A percentile compares a stretch with the other conserved stretches of the same genome.
Conservation (phyloP, 2,113 vertebrate genomes). For the Hippopotamus amphibius region DNA sequence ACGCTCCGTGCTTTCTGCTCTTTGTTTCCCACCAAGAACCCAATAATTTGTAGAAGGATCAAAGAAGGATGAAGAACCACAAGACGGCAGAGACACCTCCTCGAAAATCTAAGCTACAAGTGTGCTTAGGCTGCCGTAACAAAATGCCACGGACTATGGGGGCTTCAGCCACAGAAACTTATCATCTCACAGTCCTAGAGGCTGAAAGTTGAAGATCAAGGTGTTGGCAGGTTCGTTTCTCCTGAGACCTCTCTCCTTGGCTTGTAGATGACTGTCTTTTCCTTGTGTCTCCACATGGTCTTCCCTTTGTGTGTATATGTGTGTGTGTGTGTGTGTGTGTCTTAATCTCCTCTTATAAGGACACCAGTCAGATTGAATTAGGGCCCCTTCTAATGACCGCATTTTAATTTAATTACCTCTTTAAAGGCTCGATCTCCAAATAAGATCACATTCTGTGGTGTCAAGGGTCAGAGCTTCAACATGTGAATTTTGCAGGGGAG, state of each 20-base stretch:
- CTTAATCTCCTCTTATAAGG: background rate
- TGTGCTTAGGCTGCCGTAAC: background rate
- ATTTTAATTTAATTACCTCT: background rate
- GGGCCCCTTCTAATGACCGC: background rate
- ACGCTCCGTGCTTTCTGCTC: background rate
- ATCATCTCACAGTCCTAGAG: background rate
- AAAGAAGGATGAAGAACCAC: background rate
- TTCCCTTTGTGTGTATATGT: background rate
- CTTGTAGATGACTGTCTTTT: accelerated
- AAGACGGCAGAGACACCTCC: background rate
- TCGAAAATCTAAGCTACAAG: no score
- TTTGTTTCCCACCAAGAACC: background rate
- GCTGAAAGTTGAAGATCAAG: background rate
- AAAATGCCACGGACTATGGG: background rate
- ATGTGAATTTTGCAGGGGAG: background rate
- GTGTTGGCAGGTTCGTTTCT: accelerated
- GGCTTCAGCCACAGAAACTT: no score
- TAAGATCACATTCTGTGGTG: background rate
- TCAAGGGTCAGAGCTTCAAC: background rate
- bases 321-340: background rate
- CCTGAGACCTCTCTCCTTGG: background rate
- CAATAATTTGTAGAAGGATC: background rate
- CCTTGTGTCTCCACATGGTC: background rate
- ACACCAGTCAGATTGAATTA: background rate
- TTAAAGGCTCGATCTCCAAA: background rate